A percentile compares a stretch with the other conserved stretches of the same genome.
phyloP scores from a whole-genome alignment of 2,113 vertebrate species.

The Brachyhypopomus gauderio region DNA sequence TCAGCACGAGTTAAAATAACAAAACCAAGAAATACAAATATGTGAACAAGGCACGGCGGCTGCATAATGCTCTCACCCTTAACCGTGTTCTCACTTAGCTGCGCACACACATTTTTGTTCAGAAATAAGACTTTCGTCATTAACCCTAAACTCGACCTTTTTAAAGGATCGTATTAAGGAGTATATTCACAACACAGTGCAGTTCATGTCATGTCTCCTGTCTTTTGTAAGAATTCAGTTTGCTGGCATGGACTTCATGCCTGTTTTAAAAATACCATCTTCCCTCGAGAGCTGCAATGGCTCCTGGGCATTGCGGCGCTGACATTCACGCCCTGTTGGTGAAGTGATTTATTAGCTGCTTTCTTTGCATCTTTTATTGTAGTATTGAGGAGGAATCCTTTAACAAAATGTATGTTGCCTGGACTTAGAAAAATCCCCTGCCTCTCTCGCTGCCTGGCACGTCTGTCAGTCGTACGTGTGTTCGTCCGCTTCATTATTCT shows the following conservation, averaged over 20 bases:
- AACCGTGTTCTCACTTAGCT: background rate
- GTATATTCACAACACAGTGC: too few relatives aligned
- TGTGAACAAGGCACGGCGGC: slow-evolving; percentile 50
- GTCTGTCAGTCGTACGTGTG: too few relatives aligned
- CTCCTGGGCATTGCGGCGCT: background rate
- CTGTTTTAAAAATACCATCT: background rate
- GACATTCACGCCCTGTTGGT: background rate
- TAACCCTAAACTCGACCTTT: too few relatives aligned
- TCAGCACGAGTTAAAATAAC: slow-evolving; percentile 70
- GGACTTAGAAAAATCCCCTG: background rate
- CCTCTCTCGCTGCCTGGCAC: background rate
- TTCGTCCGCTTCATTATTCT: background rate
- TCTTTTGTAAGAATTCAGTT: too few relatives aligned
- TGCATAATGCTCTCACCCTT: slow-evolving; percentile 18
- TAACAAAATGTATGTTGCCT: background rate
- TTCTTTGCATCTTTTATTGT: background rate
- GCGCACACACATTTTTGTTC: too few relatives aligned
- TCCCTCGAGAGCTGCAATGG: background rate
- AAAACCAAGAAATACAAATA: slow-evolving; percentile 67
- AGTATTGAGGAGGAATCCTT: too few relatives aligned
- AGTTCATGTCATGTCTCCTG: too few relatives aligned
- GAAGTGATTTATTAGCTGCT: background rate
- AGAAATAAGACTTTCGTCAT: too few relatives aligned
- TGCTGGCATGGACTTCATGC: background rate
- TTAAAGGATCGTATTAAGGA: too few relatives aligned